Evolutionary conservation across 1,140 invertebrate genomes (phyloP).

Genomic region (Drosophila mojavensis): DNA sequence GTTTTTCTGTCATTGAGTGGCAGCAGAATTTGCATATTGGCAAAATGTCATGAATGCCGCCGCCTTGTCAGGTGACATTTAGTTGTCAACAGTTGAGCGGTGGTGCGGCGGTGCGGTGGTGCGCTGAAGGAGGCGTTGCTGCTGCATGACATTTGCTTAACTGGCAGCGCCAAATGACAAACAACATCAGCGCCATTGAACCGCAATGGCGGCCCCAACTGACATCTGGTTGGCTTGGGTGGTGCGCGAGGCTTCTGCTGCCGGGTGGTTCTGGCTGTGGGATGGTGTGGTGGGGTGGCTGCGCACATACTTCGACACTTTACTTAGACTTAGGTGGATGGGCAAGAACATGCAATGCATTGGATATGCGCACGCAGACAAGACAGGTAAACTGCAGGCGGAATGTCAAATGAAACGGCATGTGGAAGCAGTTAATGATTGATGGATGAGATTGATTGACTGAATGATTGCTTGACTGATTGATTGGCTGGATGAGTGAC

Average conservation of each 20-base stretch:
- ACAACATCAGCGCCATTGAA: constrained; percentile 72
- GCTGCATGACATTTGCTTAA: constrained; percentile 66
- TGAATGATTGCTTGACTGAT: constrained; percentile 3
- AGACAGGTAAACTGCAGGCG: constrained; percentile 15
- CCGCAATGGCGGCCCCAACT: constrained; percentile 58
- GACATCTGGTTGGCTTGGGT: constrained; percentile 60
- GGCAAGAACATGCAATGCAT: constrained; percentile 41
- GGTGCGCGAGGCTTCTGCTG: constrained; percentile 1
- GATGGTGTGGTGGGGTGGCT: neutral
- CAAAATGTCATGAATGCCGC: constrained; percentile 60
- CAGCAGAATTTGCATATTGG: constrained; percentile 71
- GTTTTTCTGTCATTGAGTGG: constrained; percentile 37
- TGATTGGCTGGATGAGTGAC: neutral
- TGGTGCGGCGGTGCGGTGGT: neutral
- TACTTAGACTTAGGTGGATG: constrained; percentile 42
- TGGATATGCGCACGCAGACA: constrained; percentile 27
- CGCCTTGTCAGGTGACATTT: constrained; percentile 32
- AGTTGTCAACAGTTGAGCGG: constrained; percentile 16
- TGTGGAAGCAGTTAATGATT: constrained; percentile 43
- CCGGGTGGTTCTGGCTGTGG: neutral
- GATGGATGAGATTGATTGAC: constrained; percentile 7
- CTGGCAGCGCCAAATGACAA: constrained; percentile 62
- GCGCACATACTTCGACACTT: constrained; percentile 79
- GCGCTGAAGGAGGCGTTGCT: neutral
- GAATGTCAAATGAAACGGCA: constrained; percentile 61